Percentiles rank a stretch among this genome's conserved stretches.
phyloP scores from a whole-genome alignment of 2,888 invertebrate species.

The Colostygia pectinataria region DNA sequence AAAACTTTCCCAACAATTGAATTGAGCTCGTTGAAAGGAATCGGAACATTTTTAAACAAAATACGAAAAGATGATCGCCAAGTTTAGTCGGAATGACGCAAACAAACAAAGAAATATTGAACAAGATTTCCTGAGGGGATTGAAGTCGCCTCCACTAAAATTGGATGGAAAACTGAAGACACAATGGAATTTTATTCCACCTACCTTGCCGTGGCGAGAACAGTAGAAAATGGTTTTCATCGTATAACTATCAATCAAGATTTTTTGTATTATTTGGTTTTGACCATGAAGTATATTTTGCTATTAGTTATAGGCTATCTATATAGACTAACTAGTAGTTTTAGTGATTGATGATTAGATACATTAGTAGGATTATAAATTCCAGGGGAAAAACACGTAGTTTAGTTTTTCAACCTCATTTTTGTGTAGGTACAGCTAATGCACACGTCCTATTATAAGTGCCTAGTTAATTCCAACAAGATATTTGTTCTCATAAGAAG shows the following conservation, averaged over 20 bases:
- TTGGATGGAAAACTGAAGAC: conserved; percentile 67
- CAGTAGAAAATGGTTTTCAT: conserved; percentile 42
- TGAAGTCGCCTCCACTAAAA: conserved; percentile 63
- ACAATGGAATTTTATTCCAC: conserved; percentile 59
- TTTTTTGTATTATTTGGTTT: conserved; percentile 48
- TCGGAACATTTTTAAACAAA: conserved; percentile 15
- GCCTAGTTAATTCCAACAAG: too few relatives aligned
- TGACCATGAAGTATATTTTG: conserved; percentile 34
- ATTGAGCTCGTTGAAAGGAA: conserved; percentile 21
- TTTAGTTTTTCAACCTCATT: too few relatives aligned
- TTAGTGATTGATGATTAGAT: conserved; percentile 1
- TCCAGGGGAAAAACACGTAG: too few relatives aligned
- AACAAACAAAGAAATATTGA: conserved; percentile 66
- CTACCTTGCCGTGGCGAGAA: conserved; percentile 40
- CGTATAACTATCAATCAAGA: conserved; percentile 52
- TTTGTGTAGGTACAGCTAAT: too few relatives aligned
- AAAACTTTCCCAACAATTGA: conserved; percentile 16
- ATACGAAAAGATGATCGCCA: conserved; percentile 29
- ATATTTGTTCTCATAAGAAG: too few relatives aligned
- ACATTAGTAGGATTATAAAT: too few relatives aligned
- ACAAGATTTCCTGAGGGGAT: conserved; percentile 66
- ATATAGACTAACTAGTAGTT: conserved; percentile 26
- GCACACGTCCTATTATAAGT: too few relatives aligned
- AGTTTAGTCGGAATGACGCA: conserved; percentile 51
- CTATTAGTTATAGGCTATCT: conserved; percentile 23